These are phyloP conservation scores for Tinea trinotella DNA, from an alignment of 2,888 invertebrate genomes.

Conservation along the genomic window DNA sequence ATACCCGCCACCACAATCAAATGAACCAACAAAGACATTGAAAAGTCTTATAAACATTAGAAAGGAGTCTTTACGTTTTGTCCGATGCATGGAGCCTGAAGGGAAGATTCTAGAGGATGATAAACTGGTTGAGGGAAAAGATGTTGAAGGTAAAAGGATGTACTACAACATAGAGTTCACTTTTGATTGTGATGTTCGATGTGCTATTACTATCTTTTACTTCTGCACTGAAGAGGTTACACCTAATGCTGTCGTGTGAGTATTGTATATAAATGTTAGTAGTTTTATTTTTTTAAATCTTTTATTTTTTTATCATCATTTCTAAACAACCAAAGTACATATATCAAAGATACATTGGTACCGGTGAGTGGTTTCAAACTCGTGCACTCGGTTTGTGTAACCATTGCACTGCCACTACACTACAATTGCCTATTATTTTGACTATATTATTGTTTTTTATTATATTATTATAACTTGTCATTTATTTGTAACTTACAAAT, in stretches of 20 bases:
- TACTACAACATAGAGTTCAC: conserved; percentile 96
- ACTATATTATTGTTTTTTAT: too few species aligned
- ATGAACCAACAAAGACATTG: conserved; percentile 96
- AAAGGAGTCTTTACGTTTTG: conserved; percentile 95
- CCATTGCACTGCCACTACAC: too few species aligned
- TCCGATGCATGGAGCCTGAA: conserved; percentile 78
- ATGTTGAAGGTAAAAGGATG: conserved; percentile 75
- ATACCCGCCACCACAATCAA: conserved; percentile 95
- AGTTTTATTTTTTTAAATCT: neutral
- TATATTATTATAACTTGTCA: too few species aligned
- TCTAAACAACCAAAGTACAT: neutral
- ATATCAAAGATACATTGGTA: too few species aligned
- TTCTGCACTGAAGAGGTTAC: conserved; percentile 95
- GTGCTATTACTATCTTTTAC: conserved; percentile 95
- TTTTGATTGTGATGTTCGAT: conserved; percentile 96
- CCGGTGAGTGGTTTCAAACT: too few species aligned
- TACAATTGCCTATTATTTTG: too few species aligned
- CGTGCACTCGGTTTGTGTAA: too few species aligned
- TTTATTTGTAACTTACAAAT: too few species aligned
- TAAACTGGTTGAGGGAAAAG: conserved; percentile 68
- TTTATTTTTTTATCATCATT: neutral
- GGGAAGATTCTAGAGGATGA: conserved; percentile 70
- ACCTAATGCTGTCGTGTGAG: conserved; percentile 87
- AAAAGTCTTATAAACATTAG: conserved; percentile 97
- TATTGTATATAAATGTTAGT: conserved; percentile 29